Evolutionary conservation across 2,888 invertebrate genomes (phyloP).

Genomic region (Chrysina gloriosa): DNA sequence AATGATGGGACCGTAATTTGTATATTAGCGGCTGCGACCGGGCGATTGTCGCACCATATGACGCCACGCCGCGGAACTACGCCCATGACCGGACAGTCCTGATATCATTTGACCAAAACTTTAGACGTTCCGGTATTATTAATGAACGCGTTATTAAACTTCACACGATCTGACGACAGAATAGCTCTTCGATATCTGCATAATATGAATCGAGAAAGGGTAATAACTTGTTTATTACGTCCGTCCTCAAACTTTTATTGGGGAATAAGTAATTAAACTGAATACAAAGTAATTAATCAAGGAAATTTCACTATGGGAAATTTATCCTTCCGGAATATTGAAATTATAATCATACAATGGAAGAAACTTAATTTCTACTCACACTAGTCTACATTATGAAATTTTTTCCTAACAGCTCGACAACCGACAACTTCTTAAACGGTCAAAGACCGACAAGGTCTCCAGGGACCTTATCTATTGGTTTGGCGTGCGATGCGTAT

Average conservation of each 20-base stretch:
- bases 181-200: conserved; percentile 21
- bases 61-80: conserved; percentile 51
- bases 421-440: too few relatives aligned
- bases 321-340: too few relatives aligned
- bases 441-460: too few relatives aligned
- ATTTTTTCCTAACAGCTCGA: too few relatives aligned
- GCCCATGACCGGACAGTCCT: conserved; percentile 49
- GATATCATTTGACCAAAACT: conserved; percentile 47
- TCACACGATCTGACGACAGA: conserved; percentile 27
- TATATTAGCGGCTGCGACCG: conserved; percentile 53
- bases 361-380: too few relatives aligned
- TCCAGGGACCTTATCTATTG: too few relatives aligned
- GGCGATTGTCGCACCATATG: conserved; percentile 54
- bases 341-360: too few relatives aligned
- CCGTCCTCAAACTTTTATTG: background rate
- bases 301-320: background rate
- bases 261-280: background rate
- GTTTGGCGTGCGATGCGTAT: too few relatives aligned
- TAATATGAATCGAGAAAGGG: conserved; percentile 5
- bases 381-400: too few relatives aligned
- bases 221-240: conserved; percentile 14
- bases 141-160: conserved; percentile 42
- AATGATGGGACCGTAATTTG: conserved; percentile 53
- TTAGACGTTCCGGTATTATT: conserved; percentile 41
- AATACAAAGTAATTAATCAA: background rate